Base-by-base conservation (phyloP, 2,113 vertebrate species). In the Boulengeromyrus knoepffleri region DNA sequence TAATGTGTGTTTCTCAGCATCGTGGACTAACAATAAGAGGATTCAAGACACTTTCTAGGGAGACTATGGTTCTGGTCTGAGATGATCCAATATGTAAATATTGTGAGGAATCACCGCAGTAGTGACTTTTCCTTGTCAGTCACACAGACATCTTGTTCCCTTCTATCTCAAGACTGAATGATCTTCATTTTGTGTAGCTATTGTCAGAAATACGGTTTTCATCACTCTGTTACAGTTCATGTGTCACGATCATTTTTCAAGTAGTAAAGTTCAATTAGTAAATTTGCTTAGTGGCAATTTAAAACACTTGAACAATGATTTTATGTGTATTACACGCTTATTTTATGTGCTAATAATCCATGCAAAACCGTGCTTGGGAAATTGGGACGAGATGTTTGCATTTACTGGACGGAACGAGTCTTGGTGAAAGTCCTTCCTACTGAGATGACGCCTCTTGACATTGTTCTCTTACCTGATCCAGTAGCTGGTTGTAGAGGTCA, bases 401-500 rank as follows among this genome's bases (percentile, higher is more conserved):
- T 77, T 77, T 77, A 39, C 70, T 13, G 70, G 70, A 42, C 36
- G 0, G 15, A 36, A 77, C 0, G 74, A 39, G 36, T 17, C 31
- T 77, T 77, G 70, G 10, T 39, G 31, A 77, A 3, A 27, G 66
- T 27, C 5, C 27, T 15, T 77, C 31, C 31, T 17, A 17, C 8
- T 39, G 62, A 46, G 50, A 17, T 19, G 24, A 27, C 24, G 15
- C 27, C 74, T 49, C 39, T 53, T 46, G 8, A 12, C n/a, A 46
- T 50, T 19, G 12, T 80, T 15, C 70, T 84, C 94, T 96, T 96
- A 99, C 99, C 97, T 98, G 97, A 92, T 99, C 99, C 56, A 97
- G 94, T 89, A 99, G 95, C n/a, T 99, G 98, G 88, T 95, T 97
- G 92, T 99, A 99, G 7, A 99, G 97, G 56, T 99, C 99, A 47